Evolutionary conservation across 2,888 invertebrate species (phyloP).

Genomic region (Pegoplata infirma): DNA sequence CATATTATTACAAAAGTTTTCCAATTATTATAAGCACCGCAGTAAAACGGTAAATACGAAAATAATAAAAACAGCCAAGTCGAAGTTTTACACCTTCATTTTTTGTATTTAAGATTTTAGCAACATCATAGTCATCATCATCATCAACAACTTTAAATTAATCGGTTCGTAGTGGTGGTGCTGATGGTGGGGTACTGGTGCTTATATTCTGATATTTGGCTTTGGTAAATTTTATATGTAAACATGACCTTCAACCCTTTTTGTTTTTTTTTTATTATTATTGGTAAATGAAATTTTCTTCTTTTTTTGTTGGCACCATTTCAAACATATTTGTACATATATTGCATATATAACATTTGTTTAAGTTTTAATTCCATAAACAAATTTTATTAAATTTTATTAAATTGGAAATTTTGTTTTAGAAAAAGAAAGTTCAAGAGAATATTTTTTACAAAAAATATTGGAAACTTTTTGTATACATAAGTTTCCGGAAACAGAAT

Average conservation of each 20-base stretch:
- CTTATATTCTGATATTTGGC: constrained; percentile 1
- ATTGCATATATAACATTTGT: background rate
- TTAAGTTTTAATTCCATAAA: constrained; percentile 12
- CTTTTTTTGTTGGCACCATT: constrained; percentile 30
- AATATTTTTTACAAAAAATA: no score
- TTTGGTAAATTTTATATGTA: constrained; percentile 8
- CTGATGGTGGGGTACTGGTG: background rate
- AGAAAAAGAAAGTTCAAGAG: no score
- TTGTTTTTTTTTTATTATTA: no score
- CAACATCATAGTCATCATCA: constrained; percentile 38
- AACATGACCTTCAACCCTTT: constrained; percentile 51
- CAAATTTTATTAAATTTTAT: background rate
- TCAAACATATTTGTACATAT: background rate
- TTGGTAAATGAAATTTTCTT: constrained; percentile 2
- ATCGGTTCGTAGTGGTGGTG: background rate
- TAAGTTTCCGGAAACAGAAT: no score
- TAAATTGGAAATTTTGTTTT: background rate
- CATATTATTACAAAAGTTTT: constrained; percentile 43
- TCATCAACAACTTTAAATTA: constrained; percentile 11
- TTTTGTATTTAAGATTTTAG: constrained; percentile 29
- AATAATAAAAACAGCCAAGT: background rate
- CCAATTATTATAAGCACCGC: constrained; percentile 24
- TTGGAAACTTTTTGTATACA: no score
- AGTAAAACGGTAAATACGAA: background rate
- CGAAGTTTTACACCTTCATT: constrained; percentile 13